Percentiles rank a stretch among this genome's conserved stretches.
Evolutionary conservation across 1,140 invertebrate genomes (phyloP).

Genomic region (Caenorhabditis brenneri): DNA sequence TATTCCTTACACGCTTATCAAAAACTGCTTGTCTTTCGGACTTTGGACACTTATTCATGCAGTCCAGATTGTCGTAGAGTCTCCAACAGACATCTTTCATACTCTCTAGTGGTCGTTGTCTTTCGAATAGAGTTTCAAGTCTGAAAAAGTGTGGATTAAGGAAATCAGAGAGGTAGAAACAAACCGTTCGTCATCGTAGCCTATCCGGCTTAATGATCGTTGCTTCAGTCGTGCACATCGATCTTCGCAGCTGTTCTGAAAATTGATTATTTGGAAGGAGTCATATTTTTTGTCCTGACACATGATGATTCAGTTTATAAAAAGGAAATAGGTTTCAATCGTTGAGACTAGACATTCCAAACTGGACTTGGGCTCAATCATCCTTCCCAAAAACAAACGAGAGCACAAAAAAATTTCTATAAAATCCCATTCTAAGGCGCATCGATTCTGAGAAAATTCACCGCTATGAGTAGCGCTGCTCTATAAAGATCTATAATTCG

Average conservation of each 20-base stretch:
- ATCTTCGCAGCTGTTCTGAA: constrained; percentile 16
- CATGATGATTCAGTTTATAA: too few species aligned
- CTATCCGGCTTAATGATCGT: constrained; percentile 28
- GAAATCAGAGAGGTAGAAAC: not conserved
- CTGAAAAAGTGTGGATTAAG: not conserved
- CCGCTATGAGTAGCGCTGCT: too few species aligned
- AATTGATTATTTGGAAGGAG: too few species aligned
- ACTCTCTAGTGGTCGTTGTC: constrained; percentile 28
- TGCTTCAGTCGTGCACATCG: constrained; percentile 29
- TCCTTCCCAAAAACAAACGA: too few species aligned
- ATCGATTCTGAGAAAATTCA: too few species aligned
- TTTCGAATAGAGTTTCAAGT: constrained; percentile 39
- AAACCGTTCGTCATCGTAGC: constrained; percentile 21
- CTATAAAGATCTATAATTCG: too few species aligned
- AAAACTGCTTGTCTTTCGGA: constrained; percentile 2
- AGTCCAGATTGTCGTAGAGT: constrained; percentile 42
- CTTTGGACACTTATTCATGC: constrained; percentile 38
- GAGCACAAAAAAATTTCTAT: too few species aligned
- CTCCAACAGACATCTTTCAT: constrained; percentile 49
- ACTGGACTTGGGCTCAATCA: too few species aligned
- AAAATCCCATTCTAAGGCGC: too few species aligned
- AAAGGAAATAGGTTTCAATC: too few species aligned
- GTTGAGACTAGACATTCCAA: too few species aligned
- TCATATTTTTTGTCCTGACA: too few species aligned
- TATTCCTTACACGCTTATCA: constrained; percentile 13